These are phyloP conservation scores for Epistrophe eligans DNA, from an alignment of 2,888 invertebrate species.

Conservation along the genomic window DNA sequence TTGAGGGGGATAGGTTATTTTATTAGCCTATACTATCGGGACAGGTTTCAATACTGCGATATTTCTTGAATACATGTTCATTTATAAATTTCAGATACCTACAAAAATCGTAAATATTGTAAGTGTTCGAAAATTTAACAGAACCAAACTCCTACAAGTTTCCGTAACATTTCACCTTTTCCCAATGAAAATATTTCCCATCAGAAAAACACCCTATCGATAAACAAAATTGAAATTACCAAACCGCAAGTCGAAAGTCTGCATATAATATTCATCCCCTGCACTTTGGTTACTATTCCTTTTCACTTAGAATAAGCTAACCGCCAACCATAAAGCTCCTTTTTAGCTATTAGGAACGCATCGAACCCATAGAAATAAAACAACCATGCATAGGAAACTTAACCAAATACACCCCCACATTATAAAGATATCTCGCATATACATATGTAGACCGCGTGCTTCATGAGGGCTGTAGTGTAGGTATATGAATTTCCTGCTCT, in stretches of 20 bases:
- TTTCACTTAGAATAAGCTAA: constrained; percentile 70
- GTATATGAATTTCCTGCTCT: not conserved
- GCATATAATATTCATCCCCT: constrained; percentile 40
- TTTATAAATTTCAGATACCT: no score
- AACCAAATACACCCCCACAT: constrained; percentile 27
- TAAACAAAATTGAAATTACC: not conserved
- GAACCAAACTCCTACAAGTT: not conserved
- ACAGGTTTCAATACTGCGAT: no score
- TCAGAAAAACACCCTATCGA: not conserved
- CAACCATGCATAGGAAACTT: constrained; percentile 36
- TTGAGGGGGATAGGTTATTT: no score
- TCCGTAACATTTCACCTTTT: not conserved
- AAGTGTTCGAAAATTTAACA: not conserved
- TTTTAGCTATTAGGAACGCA: constrained; percentile 67
- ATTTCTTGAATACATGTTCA: no score
- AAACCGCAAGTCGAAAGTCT: constrained; percentile 41
- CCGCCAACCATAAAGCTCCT: constrained; percentile 54
- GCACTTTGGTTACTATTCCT: constrained; percentile 39
- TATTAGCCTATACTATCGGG: no score
- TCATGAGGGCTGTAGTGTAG: not conserved
- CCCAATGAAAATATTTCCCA: not conserved
- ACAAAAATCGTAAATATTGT: no score
- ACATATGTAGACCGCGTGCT: no score
- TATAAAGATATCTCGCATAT: not conserved
- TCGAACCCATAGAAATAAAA: constrained; percentile 66